Evolutionary conservation across 2,888 invertebrate species (phyloP), one percentile per base, ranked within the genome.

Genomic region (Zootermopsis nevadensis): DNA sequence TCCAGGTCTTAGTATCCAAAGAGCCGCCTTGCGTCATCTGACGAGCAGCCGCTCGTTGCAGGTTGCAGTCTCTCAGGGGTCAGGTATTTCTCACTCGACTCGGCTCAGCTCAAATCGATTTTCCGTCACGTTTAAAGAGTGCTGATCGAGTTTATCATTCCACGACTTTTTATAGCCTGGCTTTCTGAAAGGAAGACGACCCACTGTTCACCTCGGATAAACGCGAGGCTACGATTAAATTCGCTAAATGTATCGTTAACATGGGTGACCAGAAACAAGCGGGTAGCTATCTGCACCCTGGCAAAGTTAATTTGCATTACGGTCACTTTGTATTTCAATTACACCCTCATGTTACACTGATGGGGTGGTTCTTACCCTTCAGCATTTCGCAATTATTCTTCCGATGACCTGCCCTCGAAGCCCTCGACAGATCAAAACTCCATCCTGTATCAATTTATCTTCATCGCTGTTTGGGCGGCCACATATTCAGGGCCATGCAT

Each of bases 341-440:
- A 67, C 67, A 19, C 15, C 31, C 67, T 7, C 24, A 67, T 55
- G 55, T 55, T 55, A 55, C 55, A 55, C 22, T 55, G 55, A 55
- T 55, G n/a, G 67, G 67, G 30, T 67, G 27, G 67, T 10, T 31
- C 67, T 67, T 67, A 67, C 67, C 67, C 67, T 19, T 67, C n/a
- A 8, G 55, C 55, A 55, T 15, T 55, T 67, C 19, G 67, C 67
- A 67, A 67, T 67, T 67, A 67, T 31, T 55, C 55, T 55, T 22
- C 55, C 55, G 2, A 22, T 22, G 2, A 22, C 55, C 22, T n/a
- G 6, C n/a, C 55, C 55, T 19, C 30, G 6, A n/a, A 10, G 27
- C 31, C 30, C 19, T 19, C 4, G 19, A 7, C 30, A 8, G 67
- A 67, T 67, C 67, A 8, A 67, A 66, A 67, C n/a, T 30, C 67